phyloP scores from a whole-genome alignment of 2,797 vertebrate species.

The Sylvilagus floridanus region DNA sequence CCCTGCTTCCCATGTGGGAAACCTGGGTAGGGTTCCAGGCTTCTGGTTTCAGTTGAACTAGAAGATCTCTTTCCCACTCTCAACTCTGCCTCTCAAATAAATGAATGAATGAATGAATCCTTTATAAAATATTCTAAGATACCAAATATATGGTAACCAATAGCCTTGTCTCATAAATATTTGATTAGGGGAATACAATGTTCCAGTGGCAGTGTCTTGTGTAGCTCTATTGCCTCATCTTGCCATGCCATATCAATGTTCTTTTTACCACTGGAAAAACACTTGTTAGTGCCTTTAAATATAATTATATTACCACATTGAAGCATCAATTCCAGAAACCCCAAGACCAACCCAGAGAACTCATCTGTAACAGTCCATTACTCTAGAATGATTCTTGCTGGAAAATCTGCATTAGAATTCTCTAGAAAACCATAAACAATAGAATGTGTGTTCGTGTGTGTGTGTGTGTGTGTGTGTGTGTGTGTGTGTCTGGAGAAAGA shows the following conservation, averaged over 20 bases:
- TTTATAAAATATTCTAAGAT: not conserved
- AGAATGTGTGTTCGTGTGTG: not conserved
- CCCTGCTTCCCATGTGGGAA: too few species aligned
- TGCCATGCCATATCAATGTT: not conserved
- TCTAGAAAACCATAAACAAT: not conserved
- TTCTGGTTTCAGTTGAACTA: too few species aligned
- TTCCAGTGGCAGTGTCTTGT: not conserved
- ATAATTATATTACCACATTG: not conserved
- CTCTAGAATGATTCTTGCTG: not conserved
- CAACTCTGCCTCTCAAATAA: too few species aligned
- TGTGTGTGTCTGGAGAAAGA: too few species aligned
- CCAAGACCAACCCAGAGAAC: not conserved
- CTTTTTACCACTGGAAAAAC: not conserved
- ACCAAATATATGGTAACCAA: not conserved
- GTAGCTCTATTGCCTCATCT: not conserved
- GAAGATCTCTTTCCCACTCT: too few species aligned
- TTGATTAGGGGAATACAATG: not conserved
- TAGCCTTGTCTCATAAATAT: not conserved
- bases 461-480: too few species aligned
- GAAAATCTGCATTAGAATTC: not conserved
- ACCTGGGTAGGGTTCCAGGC: too few species aligned
- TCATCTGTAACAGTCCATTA: not conserved
- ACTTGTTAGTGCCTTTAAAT: not conserved
- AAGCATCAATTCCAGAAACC: not conserved
- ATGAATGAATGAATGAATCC: too few species aligned